phyloP scores from a whole-genome alignment of 2,113 vertebrate genomes.

The Misgurnus anguillicaudatus region DNA sequence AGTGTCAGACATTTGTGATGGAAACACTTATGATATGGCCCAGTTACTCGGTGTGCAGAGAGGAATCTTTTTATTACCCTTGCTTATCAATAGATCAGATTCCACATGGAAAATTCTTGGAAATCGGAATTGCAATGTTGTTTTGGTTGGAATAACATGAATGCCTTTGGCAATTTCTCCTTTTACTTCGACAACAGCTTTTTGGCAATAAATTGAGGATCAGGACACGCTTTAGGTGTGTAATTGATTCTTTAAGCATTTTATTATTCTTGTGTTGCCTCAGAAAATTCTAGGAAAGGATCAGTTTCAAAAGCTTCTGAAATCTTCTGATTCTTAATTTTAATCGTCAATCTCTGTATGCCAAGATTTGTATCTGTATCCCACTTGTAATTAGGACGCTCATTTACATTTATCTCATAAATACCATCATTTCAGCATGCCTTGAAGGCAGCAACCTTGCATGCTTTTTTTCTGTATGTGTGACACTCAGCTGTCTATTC shows the following conservation, averaged over 20 bases:
- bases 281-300: no score
- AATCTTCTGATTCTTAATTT: no score
- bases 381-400: background rate
- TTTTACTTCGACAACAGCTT: no score
- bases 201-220: no score
- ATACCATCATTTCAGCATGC: background rate
- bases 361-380: no score
- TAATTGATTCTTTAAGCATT: no score
- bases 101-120: background rate
- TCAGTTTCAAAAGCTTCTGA: no score
- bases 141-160: no score
- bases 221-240: no score
- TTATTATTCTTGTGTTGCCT: no score
- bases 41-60: conserved; percentile 28
- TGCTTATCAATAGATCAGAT: background rate
- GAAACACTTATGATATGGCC: conserved; percentile 38
- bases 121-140: background rate
- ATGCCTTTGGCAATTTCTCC: no score
- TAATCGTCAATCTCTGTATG: no score
- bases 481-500: background rate
- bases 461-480: background rate
- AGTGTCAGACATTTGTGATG: conserved; percentile 44
- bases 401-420: background rate
- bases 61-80: conserved; percentile 25
- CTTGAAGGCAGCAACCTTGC: background rate